Evolutionary conservation across 2,113 vertebrate genomes (phyloP), one percentile per base, ranked within the genome.

Genomic region (Tricholaema leucomelas): DNA sequence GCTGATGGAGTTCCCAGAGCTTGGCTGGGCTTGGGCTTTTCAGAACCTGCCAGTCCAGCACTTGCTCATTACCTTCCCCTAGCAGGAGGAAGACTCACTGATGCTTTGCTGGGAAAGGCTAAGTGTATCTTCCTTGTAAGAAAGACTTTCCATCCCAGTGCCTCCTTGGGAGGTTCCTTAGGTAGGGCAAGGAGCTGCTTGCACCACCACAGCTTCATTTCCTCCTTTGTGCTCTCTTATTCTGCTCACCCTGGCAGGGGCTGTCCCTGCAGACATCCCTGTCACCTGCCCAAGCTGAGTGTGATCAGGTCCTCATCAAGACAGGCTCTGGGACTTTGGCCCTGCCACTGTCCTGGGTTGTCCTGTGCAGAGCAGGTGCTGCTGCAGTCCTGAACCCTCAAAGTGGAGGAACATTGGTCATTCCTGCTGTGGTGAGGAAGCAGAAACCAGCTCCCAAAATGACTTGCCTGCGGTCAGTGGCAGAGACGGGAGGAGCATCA

Each of bases 61-160:
- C 42, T 48, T 12, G 35, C 65, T 94, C n/a, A 4, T 54, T 87
- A 14, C 87, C 44, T 66, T 55, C 70, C 50, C 54, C 79, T 58
- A 30, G 63, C 91, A 97, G 96, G 95, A 90, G 86, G 87, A 94
- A 97, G 60, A 95, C 93, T 74, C 72, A 40, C 35, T 98, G 95
- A 81, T 96, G 95, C 17, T 94, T 97, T 33, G 97, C 91, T 97
- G 96, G 97, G 97, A 42, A 97, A 96, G 94, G 95, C 94, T 25
- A 85, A 97, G 69, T 95, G 92, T 2, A 88, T 97, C 87, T 69
- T 98, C 42, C 91, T 96, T 75, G 65, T 94, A 18, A 92, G 38
- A 12, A n/a, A n/a, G n/a, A n/a, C n/a, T n/a, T 18, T 97, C 48
- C 92, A 96, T 28, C 94, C 92, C 7, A 61, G 78, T 1, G 8